Base-by-base conservation (phyloP, 2,888 invertebrate genomes). In the Lycia hirtaria region DNA sequence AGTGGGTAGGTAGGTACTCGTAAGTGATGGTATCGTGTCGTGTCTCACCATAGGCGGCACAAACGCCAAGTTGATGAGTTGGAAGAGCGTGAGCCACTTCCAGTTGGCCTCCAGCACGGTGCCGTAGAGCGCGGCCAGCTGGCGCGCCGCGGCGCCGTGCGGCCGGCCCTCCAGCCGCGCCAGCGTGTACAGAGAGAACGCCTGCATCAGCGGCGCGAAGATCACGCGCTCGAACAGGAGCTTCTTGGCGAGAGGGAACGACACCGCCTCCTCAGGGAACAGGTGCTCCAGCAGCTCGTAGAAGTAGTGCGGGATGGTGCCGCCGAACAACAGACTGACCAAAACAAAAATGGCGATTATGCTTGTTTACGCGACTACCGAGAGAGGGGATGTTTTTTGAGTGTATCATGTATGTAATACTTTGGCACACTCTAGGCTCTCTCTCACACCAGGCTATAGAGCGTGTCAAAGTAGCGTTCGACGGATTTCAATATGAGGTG, bases 241-340 rank as follows among this genome's bases (percentile, higher is more conserved):
- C 71, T 95, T 94, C 72, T 94, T 94, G 3, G 93, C 86, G 38
- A 94, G 73, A 0, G 93, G 88, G 56, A 92, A 92, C 48, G 93
- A 90, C 6, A 93, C 89, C 17, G 93, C 75, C 55, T 94, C 93
- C 61, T 93, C 93, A 0, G 94, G 93, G 55, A 96, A 93, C 26
- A 94, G 66, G 47, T 87, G 85, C 64, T 96, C 95, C 40, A 95
- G 74, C 28, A 93, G 86, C 62, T 92, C 88, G 74, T 96, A 96
- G 80, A 97, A 96, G 75, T 94, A 96, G 81, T 97, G 96, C 0
- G 97, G 96, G 3, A 96, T 87, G 1, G 95, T 93, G 22, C 97
- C 97, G 51, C 96, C 96, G 81, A 97, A 96, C n/a, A 96, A 73
- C 38, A 97, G 87, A 43, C 96, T 96, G 83, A n/a, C n/a, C 81